Evolutionary conservation across 1,140 invertebrate species (phyloP).

Genomic region (Leptopilina boulardi): DNA sequence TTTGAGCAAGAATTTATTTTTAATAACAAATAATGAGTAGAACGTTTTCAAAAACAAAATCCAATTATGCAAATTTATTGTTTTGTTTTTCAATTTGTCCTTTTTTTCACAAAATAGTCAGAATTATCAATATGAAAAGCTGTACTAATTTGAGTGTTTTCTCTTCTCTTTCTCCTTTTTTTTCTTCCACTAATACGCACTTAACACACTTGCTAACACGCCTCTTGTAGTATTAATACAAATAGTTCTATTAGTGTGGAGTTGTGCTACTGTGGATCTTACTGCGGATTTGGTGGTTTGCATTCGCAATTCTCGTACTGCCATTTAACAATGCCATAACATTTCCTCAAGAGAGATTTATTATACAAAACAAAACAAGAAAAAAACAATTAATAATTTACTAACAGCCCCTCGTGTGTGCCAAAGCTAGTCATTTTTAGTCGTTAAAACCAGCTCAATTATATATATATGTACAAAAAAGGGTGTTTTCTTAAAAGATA

Average conservation of each 20-base stretch:
- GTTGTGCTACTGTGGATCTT: constrained; percentile 64
- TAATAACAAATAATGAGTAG: constrained; percentile 26
- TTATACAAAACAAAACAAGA: too few species aligned
- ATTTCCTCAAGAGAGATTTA: not conserved
- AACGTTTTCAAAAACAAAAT: constrained; percentile 21
- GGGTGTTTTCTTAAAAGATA: not conserved
- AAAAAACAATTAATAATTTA: not conserved
- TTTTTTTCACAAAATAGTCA: not conserved
- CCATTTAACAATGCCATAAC: constrained; percentile 36
- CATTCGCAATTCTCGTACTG: constrained; percentile 40
- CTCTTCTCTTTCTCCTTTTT: constrained; percentile 61
- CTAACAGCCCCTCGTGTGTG: not conserved
- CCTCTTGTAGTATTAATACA: constrained; percentile 59
- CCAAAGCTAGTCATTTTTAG: not conserved
- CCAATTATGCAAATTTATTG: constrained; percentile 13
- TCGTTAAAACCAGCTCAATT: not conserved
- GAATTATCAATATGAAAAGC: constrained; percentile 43
- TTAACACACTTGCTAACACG: constrained; percentile 50
- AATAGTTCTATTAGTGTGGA: constrained; percentile 61
- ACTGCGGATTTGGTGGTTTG: constrained; percentile 60
- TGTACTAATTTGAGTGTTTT: constrained; percentile 65
- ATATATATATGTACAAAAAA: not conserved
- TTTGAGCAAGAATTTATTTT: too few species aligned
- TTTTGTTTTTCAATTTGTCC: constrained; percentile 10
- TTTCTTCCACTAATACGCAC: constrained; percentile 55